These are phyloP conservation scores for Turdus rufiventris DNA, from an alignment of 2,113 vertebrate genomes.

Conservation along the genomic window DNA sequence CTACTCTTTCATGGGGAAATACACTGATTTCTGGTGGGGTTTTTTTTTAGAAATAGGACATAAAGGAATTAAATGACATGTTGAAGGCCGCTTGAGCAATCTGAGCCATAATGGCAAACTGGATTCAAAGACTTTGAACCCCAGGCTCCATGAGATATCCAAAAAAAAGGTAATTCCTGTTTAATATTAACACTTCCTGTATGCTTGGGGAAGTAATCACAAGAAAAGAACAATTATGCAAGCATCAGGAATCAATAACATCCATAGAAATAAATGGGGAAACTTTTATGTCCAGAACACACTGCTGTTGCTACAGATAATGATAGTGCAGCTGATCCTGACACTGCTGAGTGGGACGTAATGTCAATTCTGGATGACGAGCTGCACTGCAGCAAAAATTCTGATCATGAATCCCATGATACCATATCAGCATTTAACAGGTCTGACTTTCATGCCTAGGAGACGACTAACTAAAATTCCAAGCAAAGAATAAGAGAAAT, in stretches of 20 bases:
- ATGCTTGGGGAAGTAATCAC: not conserved
- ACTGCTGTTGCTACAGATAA: constrained; percentile 52
- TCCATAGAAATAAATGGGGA: constrained; percentile 43
- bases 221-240: not conserved
- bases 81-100: not conserved
- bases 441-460: constrained; percentile 57
- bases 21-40: not conserved
- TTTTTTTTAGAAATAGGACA: not conserved
- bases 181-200: not conserved
- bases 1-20: not conserved
- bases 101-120: not conserved
- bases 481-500: constrained; percentile 59
- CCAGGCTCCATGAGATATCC: not conserved
- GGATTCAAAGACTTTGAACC: not conserved
- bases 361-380: constrained; percentile 73
- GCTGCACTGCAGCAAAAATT: constrained; percentile 60
- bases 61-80: not conserved
- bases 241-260: constrained; percentile 11
- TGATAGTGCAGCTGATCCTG: constrained; percentile 55
- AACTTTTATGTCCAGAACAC: constrained; percentile 64
- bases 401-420: constrained; percentile 71
- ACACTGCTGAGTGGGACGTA: constrained; percentile 50
- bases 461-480: constrained; percentile 57
- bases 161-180: not conserved
- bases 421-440: constrained; percentile 69